These are phyloP conservation scores for Gandaritis pyraliata DNA, from an alignment of 2,888 invertebrate genomes.

Conservation along the genomic window DNA sequence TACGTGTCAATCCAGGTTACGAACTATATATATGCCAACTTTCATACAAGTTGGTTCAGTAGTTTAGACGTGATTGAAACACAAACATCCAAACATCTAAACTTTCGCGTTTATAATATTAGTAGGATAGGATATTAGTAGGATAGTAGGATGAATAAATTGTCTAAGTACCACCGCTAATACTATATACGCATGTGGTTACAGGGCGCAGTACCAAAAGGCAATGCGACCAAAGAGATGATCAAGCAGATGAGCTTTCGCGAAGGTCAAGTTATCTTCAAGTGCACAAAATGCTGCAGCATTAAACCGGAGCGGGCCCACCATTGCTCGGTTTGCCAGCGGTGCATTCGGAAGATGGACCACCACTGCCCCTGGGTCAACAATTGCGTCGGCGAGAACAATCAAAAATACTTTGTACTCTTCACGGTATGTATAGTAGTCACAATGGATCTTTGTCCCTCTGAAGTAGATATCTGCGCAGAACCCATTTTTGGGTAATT, in stretches of 20 bases:
- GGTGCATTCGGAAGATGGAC: conserved; percentile 88
- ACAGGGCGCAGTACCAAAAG: conserved; percentile 96
- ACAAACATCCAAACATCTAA: too few species aligned
- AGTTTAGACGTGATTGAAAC: too few species aligned
- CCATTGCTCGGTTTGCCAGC: conserved; percentile 97
- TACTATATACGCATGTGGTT: conserved; percentile 1
- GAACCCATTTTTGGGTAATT: too few species aligned
- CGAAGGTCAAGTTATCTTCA: conserved; percentile 96
- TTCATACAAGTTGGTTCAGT: too few species aligned
- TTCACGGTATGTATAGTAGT: conserved; percentile 95
- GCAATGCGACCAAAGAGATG: conserved; percentile 97
- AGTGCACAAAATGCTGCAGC: conserved; percentile 98
- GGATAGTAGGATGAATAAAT: too few species aligned
- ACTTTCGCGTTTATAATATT: too few species aligned
- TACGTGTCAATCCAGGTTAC: too few species aligned
- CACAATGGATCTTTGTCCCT: too few species aligned
- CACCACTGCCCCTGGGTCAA: conserved; percentile 97
- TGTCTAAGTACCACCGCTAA: background rate
- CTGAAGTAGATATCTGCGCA: too few species aligned
- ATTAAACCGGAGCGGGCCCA: conserved; percentile 98
- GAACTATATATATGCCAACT: too few species aligned
- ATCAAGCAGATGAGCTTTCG: conserved; percentile 96
- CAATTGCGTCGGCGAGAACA: conserved; percentile 99
- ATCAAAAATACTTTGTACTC: conserved; percentile 99
- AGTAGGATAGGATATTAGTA: too few species aligned